phyloP scores from a whole-genome alignment of 1,140 invertebrate species.

The Sitophilus oryzae region DNA sequence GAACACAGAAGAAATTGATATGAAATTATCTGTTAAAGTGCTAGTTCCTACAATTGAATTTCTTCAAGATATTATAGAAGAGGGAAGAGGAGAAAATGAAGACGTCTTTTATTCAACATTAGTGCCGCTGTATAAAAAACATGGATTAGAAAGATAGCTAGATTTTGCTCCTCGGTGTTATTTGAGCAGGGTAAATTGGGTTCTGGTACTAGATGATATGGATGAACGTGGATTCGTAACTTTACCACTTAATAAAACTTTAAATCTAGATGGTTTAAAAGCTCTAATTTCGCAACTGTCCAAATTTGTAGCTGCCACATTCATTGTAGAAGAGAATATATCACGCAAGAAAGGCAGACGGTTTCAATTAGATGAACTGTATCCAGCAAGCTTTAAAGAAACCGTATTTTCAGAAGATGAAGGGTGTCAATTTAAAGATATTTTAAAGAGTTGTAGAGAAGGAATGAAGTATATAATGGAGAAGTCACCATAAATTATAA shows the following conservation, averaged over 20 bases:
- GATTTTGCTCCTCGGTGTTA: conserved; percentile 21
- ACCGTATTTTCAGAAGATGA: background rate
- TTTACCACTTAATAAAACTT: conserved; percentile 9
- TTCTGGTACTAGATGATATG: conserved; percentile 28
- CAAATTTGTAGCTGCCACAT: conserved; percentile 26
- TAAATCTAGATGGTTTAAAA: conserved; percentile 12
- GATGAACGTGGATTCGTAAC: conserved; percentile 7
- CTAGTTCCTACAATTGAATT: too few relatives aligned
- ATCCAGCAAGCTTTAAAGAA: conserved; percentile 32
- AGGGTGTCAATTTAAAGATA: background rate
- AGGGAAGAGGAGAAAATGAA: conserved; percentile 21
- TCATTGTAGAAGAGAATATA: conserved; percentile 30
- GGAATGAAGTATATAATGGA: background rate
- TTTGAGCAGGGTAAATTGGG: conserved; percentile 14
- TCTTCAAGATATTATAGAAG: conserved; percentile 4
- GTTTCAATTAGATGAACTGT: conserved; percentile 12
- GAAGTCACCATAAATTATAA: background rate
- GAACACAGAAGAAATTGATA: background rate
- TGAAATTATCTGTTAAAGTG: conserved; percentile 26
- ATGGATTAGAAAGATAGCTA: conserved; percentile 13
- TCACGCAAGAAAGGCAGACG: conserved; percentile 11
- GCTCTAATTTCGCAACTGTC: conserved; percentile 16
- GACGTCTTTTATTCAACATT: conserved; percentile 20
- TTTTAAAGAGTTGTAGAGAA: background rate
- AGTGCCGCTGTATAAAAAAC: conserved; percentile 9